Evolutionary conservation across 2,113 vertebrate species (phyloP).

Genomic region (Romanogobio albipinnatus): DNA sequence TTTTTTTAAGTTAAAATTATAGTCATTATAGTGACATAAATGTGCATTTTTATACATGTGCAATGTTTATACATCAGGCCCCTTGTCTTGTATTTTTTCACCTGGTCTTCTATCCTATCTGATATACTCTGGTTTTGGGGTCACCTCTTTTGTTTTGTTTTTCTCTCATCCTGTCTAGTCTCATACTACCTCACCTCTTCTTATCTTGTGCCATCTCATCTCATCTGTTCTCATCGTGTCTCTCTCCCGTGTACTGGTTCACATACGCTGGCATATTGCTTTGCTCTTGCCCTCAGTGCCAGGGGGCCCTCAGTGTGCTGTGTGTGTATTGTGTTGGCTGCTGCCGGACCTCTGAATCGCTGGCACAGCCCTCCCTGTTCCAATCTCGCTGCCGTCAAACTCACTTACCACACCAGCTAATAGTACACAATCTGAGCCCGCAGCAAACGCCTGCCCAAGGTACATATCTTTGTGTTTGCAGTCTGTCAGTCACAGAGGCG

Average conservation of each 20-base stretch:
- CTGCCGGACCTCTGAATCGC: slow-evolving; percentile 51
- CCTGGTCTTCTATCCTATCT: not conserved
- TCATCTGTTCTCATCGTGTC: not conserved
- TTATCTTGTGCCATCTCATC: not conserved
- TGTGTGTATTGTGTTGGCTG: slow-evolving; percentile 50
- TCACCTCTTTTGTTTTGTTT: no score
- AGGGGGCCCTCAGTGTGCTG: slow-evolving; percentile 36
- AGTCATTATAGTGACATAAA: not conserved
- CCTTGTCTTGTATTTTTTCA: not conserved
- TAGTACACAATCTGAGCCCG: slow-evolving; percentile 40
- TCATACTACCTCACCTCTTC: not conserved
- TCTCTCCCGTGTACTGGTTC: not conserved
- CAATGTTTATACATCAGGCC: not conserved
- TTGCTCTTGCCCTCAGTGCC: slow-evolving; percentile 38
- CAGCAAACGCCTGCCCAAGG: slow-evolving; percentile 41
- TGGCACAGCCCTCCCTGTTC: slow-evolving; percentile 46
- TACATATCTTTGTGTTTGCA: slow-evolving; percentile 52
- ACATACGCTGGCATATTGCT: slow-evolving; percentile 25
- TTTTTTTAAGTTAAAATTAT: not conserved
- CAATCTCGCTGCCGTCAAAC: slow-evolving; percentile 56
- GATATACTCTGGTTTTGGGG: not conserved
- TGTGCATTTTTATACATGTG: not conserved
- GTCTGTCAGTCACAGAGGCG: slow-evolving; percentile 47
- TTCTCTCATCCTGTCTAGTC: not conserved
- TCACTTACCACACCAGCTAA: slow-evolving; percentile 49